Evolutionary conservation across 2,797 vertebrate species (phyloP), one percentile per base, ranked within the genome.

Genomic region (Phrynocephalus forsythii): DNA sequence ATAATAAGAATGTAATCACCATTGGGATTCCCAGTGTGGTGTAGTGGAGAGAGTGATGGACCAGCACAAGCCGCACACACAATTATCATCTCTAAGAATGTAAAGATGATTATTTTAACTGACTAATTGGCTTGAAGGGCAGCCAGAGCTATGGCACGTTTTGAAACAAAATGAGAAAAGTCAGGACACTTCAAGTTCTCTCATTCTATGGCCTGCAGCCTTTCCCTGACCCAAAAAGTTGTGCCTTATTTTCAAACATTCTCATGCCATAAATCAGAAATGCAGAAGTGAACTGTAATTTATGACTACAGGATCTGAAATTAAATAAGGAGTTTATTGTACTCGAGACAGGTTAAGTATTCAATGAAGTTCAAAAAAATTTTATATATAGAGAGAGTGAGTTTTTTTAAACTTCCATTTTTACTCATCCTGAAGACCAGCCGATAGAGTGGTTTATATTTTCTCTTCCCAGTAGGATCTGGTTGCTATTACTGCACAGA

Each of bases 221-320:
- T n/a, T 52, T 20, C 50, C 52, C 52, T 7, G 2, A 56, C 52
- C 52, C 11, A 15, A 63, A 69, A 18, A 86, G 22, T 44, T 71
- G n/a, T 28, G 66, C 28, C n/a, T 38, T 86, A 16, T 71, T 79
- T 69, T 60, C 78, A 67, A 56, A 63, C n/a, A 33, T 66, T 26
- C 44, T 67, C 20, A 33, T 56, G 68, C 67, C 52, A 56, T 72
- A 72, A 56, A 10, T 44, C 67, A 72, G 24, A 71, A 63, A 56
- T 63, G 10, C 26, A 79, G 67, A 88, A 84, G 18, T 1, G 84
- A 91, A 91, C 79, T 91, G 86, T 68, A 92, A 91, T 84, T 76
- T 28, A 78, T 3, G 90, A 88, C 85, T 66, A 48, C 76, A 78
- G 38, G 67, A 90, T 92, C 78, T 87, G 52, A 92, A 93, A 91